phyloP scores from a whole-genome alignment of 2,113 vertebrate genomes.

The Alligator sinensis region DNA sequence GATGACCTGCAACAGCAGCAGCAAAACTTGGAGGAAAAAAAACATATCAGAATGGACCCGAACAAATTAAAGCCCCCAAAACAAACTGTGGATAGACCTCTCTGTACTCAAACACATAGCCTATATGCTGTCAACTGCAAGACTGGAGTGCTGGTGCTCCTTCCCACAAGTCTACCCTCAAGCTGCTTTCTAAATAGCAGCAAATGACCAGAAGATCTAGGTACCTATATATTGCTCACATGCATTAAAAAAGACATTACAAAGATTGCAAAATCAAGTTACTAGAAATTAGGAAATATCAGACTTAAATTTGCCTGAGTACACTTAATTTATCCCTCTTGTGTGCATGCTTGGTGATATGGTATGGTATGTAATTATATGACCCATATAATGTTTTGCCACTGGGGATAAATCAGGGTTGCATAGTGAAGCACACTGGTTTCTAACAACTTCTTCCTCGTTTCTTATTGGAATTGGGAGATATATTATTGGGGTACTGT shows the following conservation, averaged over 20 bases:
- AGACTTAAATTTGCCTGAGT: neutral
- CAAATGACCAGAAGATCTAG: constrained; percentile 27
- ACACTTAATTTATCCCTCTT: neutral
- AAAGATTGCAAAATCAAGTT: neutral
- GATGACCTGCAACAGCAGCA: fast-evolving
- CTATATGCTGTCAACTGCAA: neutral
- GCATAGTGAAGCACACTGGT: neutral
- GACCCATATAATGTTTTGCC: neutral
- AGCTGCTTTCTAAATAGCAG: constrained; percentile 48
- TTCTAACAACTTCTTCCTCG: neutral
- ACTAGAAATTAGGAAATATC: neutral
- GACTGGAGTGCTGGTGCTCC: constrained; percentile 5
- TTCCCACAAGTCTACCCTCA: constrained; percentile 41
- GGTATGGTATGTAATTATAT: neutral
- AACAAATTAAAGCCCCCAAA: no score
- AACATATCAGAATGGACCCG: no score
- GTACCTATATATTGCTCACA: neutral
- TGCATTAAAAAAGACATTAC: neutral
- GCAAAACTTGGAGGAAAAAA: neutral
- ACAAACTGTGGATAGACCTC: no score
- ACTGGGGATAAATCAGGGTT: neutral
- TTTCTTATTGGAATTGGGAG: neutral
- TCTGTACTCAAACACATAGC: neutral
- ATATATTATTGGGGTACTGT: no score
- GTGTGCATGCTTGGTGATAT: neutral